These are phyloP conservation scores for Psilopogon haemacephalus DNA, from an alignment of 2,113 vertebrate species.

Conservation along the genomic window DNA sequence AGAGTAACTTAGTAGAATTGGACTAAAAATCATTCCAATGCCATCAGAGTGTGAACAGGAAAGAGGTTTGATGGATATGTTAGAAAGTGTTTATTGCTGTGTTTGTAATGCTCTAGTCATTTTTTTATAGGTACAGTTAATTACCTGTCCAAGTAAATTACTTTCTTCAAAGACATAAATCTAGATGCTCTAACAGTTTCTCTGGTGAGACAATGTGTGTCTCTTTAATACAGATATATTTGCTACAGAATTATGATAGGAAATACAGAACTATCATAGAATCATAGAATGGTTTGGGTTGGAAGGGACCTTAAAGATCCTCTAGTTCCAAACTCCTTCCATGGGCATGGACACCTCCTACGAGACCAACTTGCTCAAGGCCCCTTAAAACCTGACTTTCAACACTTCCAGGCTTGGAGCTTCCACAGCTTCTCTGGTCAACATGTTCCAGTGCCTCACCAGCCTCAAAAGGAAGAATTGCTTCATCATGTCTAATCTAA, in stretches of 20 bases:
- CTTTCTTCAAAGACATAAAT: background rate
- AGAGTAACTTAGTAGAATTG: background rate
- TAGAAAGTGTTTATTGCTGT: background rate
- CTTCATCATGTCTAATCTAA: too few species aligned
- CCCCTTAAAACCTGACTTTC: too few species aligned
- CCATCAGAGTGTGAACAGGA: background rate
- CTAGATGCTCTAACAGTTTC: background rate
- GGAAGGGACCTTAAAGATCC: too few species aligned
- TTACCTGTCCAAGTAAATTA: background rate
- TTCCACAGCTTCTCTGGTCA: too few species aligned
- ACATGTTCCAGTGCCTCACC: too few species aligned
- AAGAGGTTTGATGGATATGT: background rate
- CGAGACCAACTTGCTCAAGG: too few species aligned
- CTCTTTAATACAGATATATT: background rate
- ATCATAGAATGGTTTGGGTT: too few species aligned
- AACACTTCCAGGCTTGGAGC: too few species aligned
- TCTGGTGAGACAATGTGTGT: background rate
- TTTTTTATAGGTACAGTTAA: background rate
- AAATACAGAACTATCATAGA: background rate
- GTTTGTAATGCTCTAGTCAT: background rate
- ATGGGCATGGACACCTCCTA: too few species aligned
- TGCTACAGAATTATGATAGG: background rate
- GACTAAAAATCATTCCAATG: background rate
- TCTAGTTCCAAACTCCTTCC: too few species aligned
- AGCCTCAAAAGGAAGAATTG: too few species aligned